Evolutionary conservation across 2,113 vertebrate genomes (phyloP).

Genomic region (Excalfactoria chinensis): DNA sequence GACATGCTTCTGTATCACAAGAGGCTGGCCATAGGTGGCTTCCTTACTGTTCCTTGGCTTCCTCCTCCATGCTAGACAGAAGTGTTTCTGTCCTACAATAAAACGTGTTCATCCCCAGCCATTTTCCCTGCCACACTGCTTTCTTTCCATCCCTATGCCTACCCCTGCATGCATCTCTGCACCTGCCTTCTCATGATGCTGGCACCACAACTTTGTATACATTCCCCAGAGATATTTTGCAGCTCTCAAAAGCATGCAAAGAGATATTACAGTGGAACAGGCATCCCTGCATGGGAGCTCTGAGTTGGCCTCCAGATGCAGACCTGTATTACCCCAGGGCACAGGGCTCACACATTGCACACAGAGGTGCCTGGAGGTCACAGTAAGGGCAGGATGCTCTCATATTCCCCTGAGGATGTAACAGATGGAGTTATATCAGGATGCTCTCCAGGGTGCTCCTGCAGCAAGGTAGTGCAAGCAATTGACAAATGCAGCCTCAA

Average conservation of each 20-base stretch:
- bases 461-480: not conserved
- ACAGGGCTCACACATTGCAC: not conserved
- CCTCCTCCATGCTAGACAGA: not conserved
- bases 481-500: not conserved
- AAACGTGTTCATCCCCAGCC: not conserved
- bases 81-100: not conserved
- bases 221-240: not conserved
- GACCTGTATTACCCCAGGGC: conserved; percentile 29
- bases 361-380: not conserved
- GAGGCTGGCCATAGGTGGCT: too few species aligned
- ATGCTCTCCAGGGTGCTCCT: not conserved
- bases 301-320: not conserved
- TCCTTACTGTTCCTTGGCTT: not conserved
- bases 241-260: not conserved
- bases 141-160: not conserved
- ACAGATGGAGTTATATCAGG: conserved; percentile 20
- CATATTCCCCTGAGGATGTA: not conserved
- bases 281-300: too few species aligned
- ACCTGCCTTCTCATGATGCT: not conserved
- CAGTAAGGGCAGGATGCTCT: conserved; percentile 11
- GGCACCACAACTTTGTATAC: not conserved
- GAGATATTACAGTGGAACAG: not conserved
- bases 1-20: too few species aligned
- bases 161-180: not conserved
- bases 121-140: not conserved